A percentile compares a stretch with the other conserved stretches of the same genome.
phyloP scores from a whole-genome alignment of 2,113 vertebrate species.

The Chiloscyllium plagiosum region DNA sequence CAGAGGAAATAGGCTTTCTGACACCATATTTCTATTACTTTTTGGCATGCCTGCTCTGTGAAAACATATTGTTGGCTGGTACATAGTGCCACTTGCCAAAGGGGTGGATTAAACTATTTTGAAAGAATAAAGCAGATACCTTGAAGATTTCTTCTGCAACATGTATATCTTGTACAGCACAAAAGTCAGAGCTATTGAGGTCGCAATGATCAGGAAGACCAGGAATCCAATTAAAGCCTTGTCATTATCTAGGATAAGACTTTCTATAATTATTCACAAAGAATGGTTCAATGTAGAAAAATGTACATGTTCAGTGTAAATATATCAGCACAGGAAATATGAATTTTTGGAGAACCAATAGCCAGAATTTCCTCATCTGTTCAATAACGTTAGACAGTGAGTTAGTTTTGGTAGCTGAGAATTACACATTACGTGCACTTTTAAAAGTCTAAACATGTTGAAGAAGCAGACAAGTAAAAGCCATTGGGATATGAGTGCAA shows the following conservation, averaged over 20 bases:
- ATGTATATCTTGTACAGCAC: slow-evolving; percentile 84
- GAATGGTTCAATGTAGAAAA: background rate
- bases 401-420: background rate
- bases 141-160: slow-evolving; percentile 60
- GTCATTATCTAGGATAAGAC: slow-evolving; percentile 65
- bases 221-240: slow-evolving; percentile 75
- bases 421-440: background rate
- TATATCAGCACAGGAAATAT: too few relatives aligned
- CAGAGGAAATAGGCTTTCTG: background rate
- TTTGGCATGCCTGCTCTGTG: background rate
- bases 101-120: background rate
- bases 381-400: background rate
- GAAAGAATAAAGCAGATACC: slow-evolving; percentile 54
- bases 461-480: background rate
- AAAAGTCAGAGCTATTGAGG: slow-evolving; percentile 68
- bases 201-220: slow-evolving; percentile 75
- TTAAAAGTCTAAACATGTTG: background rate
- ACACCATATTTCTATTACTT: background rate
- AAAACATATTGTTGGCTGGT: background rate
- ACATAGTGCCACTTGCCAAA: background rate
- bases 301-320: background rate
- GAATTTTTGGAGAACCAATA: background rate
- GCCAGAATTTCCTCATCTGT: background rate
- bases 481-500: background rate
- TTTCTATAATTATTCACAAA: background rate